Percentiles rank a stretch among this genome's conserved stretches.
Conservation (phyloP, 2,888 invertebrate species). For the Amphipyra tragopoginis region DNA sequence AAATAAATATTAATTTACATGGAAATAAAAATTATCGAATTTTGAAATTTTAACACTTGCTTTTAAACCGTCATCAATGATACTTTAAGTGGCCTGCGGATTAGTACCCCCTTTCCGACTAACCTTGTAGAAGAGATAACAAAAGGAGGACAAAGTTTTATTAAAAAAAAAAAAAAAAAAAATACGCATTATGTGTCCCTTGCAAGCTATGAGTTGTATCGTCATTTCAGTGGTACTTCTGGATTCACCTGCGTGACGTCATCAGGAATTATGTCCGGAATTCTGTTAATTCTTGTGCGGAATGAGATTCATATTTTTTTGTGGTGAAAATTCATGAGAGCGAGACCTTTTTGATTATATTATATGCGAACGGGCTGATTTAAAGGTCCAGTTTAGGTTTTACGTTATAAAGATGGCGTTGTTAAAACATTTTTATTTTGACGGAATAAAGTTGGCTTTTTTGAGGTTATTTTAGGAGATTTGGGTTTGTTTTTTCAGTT, state of each 20-base stretch:
- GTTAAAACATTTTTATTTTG: conserved; percentile 25
- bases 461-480: conserved; percentile 30
- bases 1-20: too few species aligned
- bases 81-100: too few species aligned
- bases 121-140: too few species aligned
- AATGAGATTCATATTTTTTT: conserved; percentile 64
- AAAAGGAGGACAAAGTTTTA: too few species aligned
- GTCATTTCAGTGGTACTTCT: conserved; percentile 14
- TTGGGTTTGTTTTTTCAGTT: conserved; percentile 17
- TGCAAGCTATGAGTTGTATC: neutral
- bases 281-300: conserved; percentile 64
- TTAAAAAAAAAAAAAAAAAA: too few species aligned
- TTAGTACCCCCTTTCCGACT: too few species aligned
- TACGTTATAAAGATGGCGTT: conserved; percentile 46
- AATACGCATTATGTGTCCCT: too few species aligned
- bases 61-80: too few species aligned
- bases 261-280: conserved; percentile 56
- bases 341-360: conserved; percentile 55
- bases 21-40: too few species aligned
- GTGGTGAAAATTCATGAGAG: conserved; percentile 53
- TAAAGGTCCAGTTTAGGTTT: conserved; percentile 42
- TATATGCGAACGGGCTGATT: conserved; percentile 57
- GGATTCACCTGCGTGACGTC: conserved; percentile 11
- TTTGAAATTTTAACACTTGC: too few species aligned
- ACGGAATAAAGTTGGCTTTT: conserved; percentile 45